Evolutionary conservation across 2,888 invertebrate species (phyloP), one percentile per base, ranked within the genome.

Genomic region (Andrena bucephala): DNA sequence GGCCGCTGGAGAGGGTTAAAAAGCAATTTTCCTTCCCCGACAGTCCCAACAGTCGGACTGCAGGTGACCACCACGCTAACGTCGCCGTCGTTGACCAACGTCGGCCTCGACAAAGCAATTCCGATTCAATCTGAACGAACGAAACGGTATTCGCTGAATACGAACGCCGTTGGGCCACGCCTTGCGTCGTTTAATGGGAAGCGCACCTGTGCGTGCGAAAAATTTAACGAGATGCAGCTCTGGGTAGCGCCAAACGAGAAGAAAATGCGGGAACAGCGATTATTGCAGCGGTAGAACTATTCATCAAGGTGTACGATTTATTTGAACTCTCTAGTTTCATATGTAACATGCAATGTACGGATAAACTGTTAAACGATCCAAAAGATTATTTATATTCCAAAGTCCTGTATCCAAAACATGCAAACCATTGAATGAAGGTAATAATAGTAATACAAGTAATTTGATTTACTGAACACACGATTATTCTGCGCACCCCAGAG

Each of bases 41-140:
- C 74, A 66, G 48, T 73, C 33, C 68, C 68, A 78, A 65, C 63
- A 70, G 85, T 78, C 81, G 78, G 78, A 70, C 77, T 81, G 68
- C 71, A 78, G 84, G 81, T 79, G 83, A 81, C 80, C 76, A 74
- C 62, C 74, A 74, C 29, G 72, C 59, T 42, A 50, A 68, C 72
- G 59, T 77, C 66, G 69, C 75, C 81, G 68, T 80, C 77, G 57
- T 73, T 57, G 57, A 24, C 20, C 73, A 65, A 72, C 68, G 65
- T 67, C 72, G 69, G 77, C 65, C 65, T 76, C 85, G 84, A 75
- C 72, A 65, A 84, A 86, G 85, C 89, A 89, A 91, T 90, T 91
- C 81, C 86, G 67, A 88, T 90, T 90, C 83, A 87, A 90, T 89
- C 86, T 85, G 83, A 74, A 77, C 81, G 82, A 85, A 82, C 76